Evolutionary conservation across 1,140 invertebrate species (phyloP), one percentile per base, ranked within the genome.

Genomic region (Octopus bimaculoides): DNA sequence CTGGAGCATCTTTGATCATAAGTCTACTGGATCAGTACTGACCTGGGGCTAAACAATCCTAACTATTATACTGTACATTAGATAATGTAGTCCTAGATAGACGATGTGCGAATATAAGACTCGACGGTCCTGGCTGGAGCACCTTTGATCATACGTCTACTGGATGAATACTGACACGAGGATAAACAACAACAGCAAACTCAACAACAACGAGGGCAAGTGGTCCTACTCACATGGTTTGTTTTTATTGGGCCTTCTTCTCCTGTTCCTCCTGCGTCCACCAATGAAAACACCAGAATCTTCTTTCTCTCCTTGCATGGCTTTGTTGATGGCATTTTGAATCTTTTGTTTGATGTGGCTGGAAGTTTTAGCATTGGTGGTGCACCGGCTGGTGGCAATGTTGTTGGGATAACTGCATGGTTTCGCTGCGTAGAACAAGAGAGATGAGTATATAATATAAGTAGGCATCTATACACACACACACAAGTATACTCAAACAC

Each of bases 351-450:
- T 75, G 26, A 75, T 75, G 74, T n/a, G 74, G 8, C 74, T 52
- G 17, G 26, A 52, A n/a, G 52, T 41, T 54, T 52, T 75, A 9
- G 8, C n/a, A 10, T 74, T n/a, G 17, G 73, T 9, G 12, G 73
- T 9, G 41, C 10, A 10, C 9, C 73, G 73, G 26, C 12, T 14
- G 41, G 14, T 75, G 6, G 74, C 74, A 4, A 75, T 41, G 20
- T 75, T 75, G 14, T 75, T 75, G 5, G 74, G 52, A 75, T 75
- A 75, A 54, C 26, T 75, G 74, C 74, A 75, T 75, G 74, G 74
- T 54, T 75, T 75, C 5, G 74, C 74, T 75, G 74, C 8, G 41
- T 41, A 75, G 17, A 54, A 75, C 5, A 75, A 75, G 4, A 75
- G 17, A 75, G 52, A 75, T 1, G 20, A 10, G 9, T 10, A 17